Percentiles rank a stretch among this genome's conserved stretches.
Conservation (phyloP, 1,140 invertebrate species). For the Musca vetustissima region DNA sequence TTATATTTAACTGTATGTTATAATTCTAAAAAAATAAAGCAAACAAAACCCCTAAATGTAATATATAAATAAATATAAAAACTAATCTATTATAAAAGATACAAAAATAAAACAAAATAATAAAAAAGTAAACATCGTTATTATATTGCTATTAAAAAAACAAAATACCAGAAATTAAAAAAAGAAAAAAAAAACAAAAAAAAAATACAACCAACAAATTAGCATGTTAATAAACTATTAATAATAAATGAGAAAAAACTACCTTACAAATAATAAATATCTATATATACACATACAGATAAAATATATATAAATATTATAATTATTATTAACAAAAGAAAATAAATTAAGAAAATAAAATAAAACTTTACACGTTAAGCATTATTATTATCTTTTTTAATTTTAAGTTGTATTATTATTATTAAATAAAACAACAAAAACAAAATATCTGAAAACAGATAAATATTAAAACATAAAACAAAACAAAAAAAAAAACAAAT, state of each 20-base stretch:
- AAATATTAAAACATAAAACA: conserved; percentile 5
- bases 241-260: conserved; percentile 12
- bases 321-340: background rate
- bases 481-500: background rate
- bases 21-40: conserved; percentile 8
- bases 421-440: background rate
- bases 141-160: conserved; percentile 18
- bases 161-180: background rate
- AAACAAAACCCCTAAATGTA: conserved; percentile 6
- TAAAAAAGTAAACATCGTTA: conserved; percentile 15
- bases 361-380: conserved; percentile 21
- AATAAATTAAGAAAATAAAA: conserved; percentile 3
- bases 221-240: conserved; percentile 13
- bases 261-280: conserved; percentile 17
- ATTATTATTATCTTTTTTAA: conserved; percentile 21
- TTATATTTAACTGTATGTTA: conserved; percentile 14
- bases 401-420: conserved; percentile 23
- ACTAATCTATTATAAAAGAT: background rate
- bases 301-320: conserved; percentile 1
- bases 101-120: background rate
- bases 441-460: conserved; percentile 6
- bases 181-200: background rate
- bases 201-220: conserved; percentile 19
- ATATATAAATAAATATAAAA: background rate
- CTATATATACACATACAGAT: background rate